A percentile compares a stretch with the other conserved stretches of the same genome.
Conservation (phyloP, 2,797 vertebrate genomes). For the Catamblyrhynchus diadema region DNA sequence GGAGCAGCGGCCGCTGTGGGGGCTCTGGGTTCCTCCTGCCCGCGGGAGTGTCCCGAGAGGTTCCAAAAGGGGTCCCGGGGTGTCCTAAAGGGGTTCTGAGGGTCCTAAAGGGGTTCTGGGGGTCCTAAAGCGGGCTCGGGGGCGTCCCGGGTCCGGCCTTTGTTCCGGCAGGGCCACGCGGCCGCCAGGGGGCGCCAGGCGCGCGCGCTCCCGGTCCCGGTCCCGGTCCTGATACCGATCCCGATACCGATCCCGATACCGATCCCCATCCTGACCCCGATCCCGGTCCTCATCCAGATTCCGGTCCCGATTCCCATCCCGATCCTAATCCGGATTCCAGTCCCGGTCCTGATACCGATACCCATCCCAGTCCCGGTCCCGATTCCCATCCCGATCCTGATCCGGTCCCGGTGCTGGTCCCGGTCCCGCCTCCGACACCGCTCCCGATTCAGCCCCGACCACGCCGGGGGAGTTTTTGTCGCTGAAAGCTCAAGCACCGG, state of each 20-base stretch:
- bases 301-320: too few relatives aligned
- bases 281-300: fast-evolving
- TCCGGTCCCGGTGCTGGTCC: neutral
- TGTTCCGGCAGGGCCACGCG: neutral
- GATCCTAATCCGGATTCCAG: fast-evolving
- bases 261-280: fast-evolving
- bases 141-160: neutral
- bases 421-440: neutral
- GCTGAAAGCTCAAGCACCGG: neutral
- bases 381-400: neutral
- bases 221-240: fast-evolving
- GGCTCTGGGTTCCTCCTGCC: neutral
- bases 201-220: fast-evolving
- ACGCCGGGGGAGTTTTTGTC: neutral
- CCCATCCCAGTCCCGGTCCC: too few relatives aligned
- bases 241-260: fast-evolving
- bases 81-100: fast-evolving
- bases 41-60: neutral
- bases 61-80: too few relatives aligned
- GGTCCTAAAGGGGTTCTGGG: too few relatives aligned
- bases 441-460: neutral
- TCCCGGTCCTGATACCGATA: fast-evolving
- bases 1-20: neutral
- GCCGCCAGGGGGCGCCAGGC: neutral
- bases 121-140: fast-evolving